Conservation (phyloP, 2,888 invertebrate species). For the Phengaris arion region DNA sequence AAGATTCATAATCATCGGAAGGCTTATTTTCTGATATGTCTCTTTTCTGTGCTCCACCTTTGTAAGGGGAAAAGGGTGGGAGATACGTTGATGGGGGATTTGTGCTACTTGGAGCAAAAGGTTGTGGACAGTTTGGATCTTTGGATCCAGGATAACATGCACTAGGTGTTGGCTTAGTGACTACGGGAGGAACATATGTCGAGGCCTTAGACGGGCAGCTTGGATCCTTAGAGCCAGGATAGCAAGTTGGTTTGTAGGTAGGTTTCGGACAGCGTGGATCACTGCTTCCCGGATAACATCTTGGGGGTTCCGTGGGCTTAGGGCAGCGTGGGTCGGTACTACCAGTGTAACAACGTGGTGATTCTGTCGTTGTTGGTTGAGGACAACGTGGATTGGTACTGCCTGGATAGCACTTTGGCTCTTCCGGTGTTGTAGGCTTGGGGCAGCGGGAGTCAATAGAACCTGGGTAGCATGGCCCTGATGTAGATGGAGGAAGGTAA, state of each 20-base stretch:
- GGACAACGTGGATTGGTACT: conserved; percentile 49
- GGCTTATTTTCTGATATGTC: conserved; percentile 54
- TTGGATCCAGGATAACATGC: conserved; percentile 67
- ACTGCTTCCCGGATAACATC: conserved; percentile 43
- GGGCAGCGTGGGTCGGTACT: conserved; percentile 52
- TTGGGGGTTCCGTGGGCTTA: conserved; percentile 47
- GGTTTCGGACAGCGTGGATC: conserved; percentile 52
- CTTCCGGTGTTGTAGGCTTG: conserved; percentile 40
- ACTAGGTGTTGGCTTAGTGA: conserved; percentile 55
- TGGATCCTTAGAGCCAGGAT: conserved; percentile 43
- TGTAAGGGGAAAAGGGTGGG: conserved; percentile 68
- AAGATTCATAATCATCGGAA: conserved; percentile 54
- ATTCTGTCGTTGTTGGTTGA: conserved; percentile 33
- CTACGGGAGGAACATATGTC: conserved; percentile 44
- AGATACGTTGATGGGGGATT: conserved; percentile 71
- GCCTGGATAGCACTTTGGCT: conserved; percentile 38
- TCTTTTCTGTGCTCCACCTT: conserved; percentile 56
- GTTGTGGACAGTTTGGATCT: conserved; percentile 67
- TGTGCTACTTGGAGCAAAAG: conserved; percentile 65
- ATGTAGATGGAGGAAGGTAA: conserved; percentile 42
- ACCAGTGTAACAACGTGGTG: conserved; percentile 41
- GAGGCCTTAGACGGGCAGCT: conserved; percentile 46
- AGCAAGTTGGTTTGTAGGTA: conserved; percentile 41
- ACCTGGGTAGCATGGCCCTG: conserved; percentile 50
- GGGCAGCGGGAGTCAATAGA: conserved; percentile 49